Evolutionary conservation across 2,888 invertebrate genomes (phyloP), one percentile per base, ranked within the genome.

Genomic region (Temnothorax ravouxi): DNA sequence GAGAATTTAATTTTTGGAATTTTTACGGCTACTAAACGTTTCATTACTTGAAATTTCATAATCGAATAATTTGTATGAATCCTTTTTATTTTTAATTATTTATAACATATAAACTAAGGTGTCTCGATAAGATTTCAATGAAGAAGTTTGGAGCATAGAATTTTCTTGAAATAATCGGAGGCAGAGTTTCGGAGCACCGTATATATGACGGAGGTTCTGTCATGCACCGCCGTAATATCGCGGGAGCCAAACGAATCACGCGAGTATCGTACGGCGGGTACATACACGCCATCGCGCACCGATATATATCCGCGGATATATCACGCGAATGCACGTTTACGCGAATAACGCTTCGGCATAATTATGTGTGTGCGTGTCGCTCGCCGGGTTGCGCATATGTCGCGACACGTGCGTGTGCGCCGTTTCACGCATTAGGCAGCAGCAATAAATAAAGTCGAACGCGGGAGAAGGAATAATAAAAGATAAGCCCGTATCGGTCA

Each of bases 221-320:
- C 88, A 69, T 62, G 83, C 66, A 64, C 50, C 77, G 61, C 15
- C 74, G 59, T 86, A 82, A 86, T 86, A 88, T 88, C 87, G 83
- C 34, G 61, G 50, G 50, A 74, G 38, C 61, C 75, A 44, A 54
- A 72, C 79, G 83, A 88, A 91, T 91, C 91, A 90, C 91, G 91
- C 88, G 88, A 89, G 84, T 83, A 88, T 91, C 89, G 90, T 87
- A 88, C 88, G 85, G 86, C 84, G 87, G 85, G 85, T 82, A 87
- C 84, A n/a, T 72, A 81, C 84, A 83, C 86, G 84, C 83, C 67
- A 83, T 67, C 84, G 52, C 61, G 74, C 74, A n/a, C n/a, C n/a
- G n/a, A n/a, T n/a, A 67, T 59, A 83, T 67, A 83, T 67, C 29
- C 79, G 69, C 76, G 80, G 34, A 85, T 81, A 84, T 29, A 83